Evolutionary conservation across 1,140 invertebrate genomes (phyloP).

Genomic region (Colletes latitarsis): DNA sequence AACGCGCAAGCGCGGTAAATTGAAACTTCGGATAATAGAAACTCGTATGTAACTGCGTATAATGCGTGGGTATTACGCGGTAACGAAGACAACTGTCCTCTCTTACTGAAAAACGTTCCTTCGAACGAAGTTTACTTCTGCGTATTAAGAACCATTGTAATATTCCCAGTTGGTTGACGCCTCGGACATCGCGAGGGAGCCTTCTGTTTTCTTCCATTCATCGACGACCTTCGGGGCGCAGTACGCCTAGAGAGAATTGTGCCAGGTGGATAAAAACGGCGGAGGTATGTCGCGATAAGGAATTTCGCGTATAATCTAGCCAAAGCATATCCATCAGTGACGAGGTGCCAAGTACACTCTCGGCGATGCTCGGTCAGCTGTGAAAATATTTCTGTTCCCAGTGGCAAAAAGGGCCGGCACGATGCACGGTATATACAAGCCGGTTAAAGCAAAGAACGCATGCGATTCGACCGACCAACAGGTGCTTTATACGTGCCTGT

Average conservation of each 20-base stretch:
- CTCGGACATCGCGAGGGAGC: too few relatives aligned
- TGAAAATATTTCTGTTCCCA: slow-evolving; percentile 68
- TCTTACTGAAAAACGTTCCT: background rate
- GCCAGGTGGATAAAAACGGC: background rate
- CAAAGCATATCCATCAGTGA: slow-evolving; percentile 50
- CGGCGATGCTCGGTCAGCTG: slow-evolving; percentile 59
- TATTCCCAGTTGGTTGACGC: background rate
- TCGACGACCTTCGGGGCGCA: background rate
- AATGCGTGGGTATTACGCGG: slow-evolving; percentile 17
- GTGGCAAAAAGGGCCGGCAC: slow-evolving; percentile 58
- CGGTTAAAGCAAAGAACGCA: slow-evolving; percentile 54
- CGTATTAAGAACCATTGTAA: slow-evolving; percentile 6
- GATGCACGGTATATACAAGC: slow-evolving; percentile 39
- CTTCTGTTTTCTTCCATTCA: background rate
- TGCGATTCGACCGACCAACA: slow-evolving; percentile 66
- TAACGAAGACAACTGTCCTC: slow-evolving; percentile 9
- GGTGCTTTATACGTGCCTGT: slow-evolving; percentile 68
- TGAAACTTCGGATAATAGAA: slow-evolving; percentile 36
- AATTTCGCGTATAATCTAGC: slow-evolving; percentile 55
- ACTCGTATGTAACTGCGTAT: slow-evolving; percentile 16
- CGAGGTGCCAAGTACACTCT: slow-evolving; percentile 56
- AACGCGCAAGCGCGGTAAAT: slow-evolving; percentile 25
- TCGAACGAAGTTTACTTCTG: slow-evolving; percentile 3
- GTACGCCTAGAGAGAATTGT: background rate
- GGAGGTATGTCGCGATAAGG: slow-evolving; percentile 1